Percentiles rank a stretch among this genome's conserved stretches.
Evolutionary conservation across 2,113 vertebrate species (phyloP).

Genomic region (Bufo gargarizans): DNA sequence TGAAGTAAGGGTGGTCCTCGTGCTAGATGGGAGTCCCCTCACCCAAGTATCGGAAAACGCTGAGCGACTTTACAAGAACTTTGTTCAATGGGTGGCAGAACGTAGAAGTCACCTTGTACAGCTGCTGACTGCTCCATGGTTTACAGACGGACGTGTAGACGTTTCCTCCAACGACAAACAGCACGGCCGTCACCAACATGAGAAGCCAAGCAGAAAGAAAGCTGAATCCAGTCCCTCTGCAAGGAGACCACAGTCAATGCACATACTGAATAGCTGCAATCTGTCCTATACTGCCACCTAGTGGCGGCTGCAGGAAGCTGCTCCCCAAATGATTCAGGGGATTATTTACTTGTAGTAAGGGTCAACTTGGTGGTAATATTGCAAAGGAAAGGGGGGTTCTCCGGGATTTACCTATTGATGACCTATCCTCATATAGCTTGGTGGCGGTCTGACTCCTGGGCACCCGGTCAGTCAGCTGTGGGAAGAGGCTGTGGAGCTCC

Average conservation of each 20-base stretch:
- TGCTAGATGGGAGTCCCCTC: too few species aligned
- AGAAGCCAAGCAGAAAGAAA: slow-evolving; percentile 89
- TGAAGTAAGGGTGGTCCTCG: too few species aligned
- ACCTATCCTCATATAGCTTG: too few species aligned
- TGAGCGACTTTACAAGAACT: too few species aligned
- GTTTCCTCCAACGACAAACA: slow-evolving; percentile 80
- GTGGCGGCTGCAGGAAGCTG: neutral
- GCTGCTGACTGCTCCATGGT: slow-evolving; percentile 74
- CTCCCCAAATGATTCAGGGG: neutral
- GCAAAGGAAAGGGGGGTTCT: too few species aligned
- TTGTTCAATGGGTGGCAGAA: neutral
- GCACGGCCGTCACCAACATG: slow-evolving; percentile 78
- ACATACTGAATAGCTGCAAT: too few species aligned
- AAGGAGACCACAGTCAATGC: slow-evolving; percentile 14
- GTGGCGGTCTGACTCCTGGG: too few species aligned
- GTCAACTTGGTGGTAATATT: too few species aligned
- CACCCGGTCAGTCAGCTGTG: too few species aligned
- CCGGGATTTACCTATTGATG: too few species aligned
- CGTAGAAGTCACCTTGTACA: slow-evolving; percentile 74
- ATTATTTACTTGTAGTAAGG: neutral
- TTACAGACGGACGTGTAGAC: slow-evolving; percentile 74
- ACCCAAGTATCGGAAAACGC: too few species aligned
- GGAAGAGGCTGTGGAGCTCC: too few species aligned
- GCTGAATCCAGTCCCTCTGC: slow-evolving; percentile 82
- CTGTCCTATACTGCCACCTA: neutral